Percentiles rank a stretch among this genome's conserved stretches.
Conservation (phyloP, 2,797 vertebrate genomes). For the Poeciliopsis infans region DNA sequence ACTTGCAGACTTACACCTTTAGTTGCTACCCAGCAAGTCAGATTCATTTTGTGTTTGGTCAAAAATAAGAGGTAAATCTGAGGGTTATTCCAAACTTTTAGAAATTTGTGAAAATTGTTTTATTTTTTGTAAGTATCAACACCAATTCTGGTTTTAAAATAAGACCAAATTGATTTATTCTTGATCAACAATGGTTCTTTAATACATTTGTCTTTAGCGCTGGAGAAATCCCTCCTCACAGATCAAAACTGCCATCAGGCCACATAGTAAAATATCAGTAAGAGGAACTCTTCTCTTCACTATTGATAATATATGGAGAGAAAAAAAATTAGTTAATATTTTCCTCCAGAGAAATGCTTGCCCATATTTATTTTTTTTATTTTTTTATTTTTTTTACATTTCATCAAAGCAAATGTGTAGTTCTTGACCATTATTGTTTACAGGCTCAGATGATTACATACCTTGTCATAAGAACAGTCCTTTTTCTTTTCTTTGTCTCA, state of each 20-base stretch:
- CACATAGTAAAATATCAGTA: neutral
- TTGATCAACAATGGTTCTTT: neutral
- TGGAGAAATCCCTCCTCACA: neutral
- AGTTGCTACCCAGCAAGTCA: neutral
- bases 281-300: neutral
- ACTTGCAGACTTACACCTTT: constrained; percentile 11
- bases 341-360: neutral
- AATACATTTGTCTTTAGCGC: neutral
- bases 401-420: neutral
- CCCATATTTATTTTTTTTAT: neutral
- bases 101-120: neutral
- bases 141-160: neutral
- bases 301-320: neutral
- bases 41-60: neutral
- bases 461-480: constrained; percentile 10
- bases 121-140: neutral
- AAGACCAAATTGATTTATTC: neutral
- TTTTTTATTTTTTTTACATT: too few species aligned
- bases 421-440: neutral
- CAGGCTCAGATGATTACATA: constrained; percentile 10
- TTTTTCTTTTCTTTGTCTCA: constrained; percentile 23
- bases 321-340: neutral
- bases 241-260: neutral
- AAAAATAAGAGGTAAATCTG: neutral
- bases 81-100: neutral